phyloP scores from a whole-genome alignment of 2,113 vertebrate species.

The Girardinichthys multiradiatus region DNA sequence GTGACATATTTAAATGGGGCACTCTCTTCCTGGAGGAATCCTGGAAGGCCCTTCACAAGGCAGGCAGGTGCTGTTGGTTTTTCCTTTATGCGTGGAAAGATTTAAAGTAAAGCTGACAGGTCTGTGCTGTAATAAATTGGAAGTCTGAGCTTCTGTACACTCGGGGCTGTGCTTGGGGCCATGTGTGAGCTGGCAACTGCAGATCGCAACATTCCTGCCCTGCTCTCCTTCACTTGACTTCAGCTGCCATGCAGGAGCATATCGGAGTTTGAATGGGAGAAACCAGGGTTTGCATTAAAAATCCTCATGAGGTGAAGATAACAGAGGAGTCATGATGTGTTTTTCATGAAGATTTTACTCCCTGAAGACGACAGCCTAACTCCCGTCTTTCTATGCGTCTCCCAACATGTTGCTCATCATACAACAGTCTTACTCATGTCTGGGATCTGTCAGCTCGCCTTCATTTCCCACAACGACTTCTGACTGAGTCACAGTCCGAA shows the following conservation, averaged over 20 bases:
- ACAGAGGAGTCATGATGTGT: neutral
- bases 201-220: constrained; percentile 48
- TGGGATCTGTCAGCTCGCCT: constrained; percentile 45
- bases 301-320: constrained; percentile 18
- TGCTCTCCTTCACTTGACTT: constrained; percentile 49
- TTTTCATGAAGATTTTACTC: neutral
- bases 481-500: constrained; percentile 49
- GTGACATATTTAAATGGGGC: constrained; percentile 26
- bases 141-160: constrained; percentile 24
- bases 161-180: constrained; percentile 33
- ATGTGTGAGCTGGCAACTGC: constrained; percentile 35
- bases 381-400: too few species aligned
- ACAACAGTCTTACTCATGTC: constrained; percentile 23
- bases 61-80: constrained; percentile 19
- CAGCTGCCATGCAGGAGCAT: neutral
- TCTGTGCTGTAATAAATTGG: constrained; percentile 25
- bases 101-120: constrained; percentile 8
- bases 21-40: constrained; percentile 4
- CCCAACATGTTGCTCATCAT: constrained; percentile 36
- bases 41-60: neutral
- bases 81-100: constrained; percentile 11
- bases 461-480: constrained; percentile 24
- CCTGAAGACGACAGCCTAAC: constrained; percentile 3
- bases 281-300: neutral
- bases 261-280: neutral